Evolutionary conservation across 1,140 invertebrate genomes (phyloP), one percentile per base, ranked within the genome.

Genomic region (Drosophila chauvacae): DNA sequence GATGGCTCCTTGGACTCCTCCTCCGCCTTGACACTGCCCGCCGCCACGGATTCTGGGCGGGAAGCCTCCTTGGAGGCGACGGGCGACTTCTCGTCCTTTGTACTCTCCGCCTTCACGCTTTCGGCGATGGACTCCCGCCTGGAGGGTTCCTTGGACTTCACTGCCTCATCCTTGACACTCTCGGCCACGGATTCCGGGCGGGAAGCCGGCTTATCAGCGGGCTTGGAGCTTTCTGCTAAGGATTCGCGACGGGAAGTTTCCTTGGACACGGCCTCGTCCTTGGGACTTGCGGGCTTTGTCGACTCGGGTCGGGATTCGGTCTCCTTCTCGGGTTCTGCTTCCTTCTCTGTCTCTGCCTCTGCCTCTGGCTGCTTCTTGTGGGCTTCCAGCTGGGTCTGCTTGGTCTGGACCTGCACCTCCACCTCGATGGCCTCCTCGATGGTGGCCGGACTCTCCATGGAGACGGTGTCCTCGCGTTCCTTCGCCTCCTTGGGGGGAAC

Each of bases 381-480:
- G 13, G 39, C 44, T 28, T 57, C 77, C 16, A 75, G 62, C 23
- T 65, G 63, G 3, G 66, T 48, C 14, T 81, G 63, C 1, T 72
- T 20, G 35, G 77, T 20, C 35, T 90, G 77, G 28, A 80, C 77
- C 62, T 92, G 77, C 47, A 81, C 76, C 62, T 92, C 91, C 1
- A 92, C 80, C 13, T 92, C 91, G 56, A 92, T 92, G 13, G 91
- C 91, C 72, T 92, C 91, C 59, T 92, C 91, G 14, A 92, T 91
- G 7, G 91, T 92, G 10, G 84, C 84, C 0, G 91, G 91, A 30
- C 91, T 92, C 18, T 92, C 91, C 6, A 91, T 50, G 16, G 91
- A 92, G 9, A 74, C 51, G 3, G 91, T 92, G 26, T 92, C 91
- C 39, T 91, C 90, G 1, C 65, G 77, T 1, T 92, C 84, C 42